phyloP scores from a whole-genome alignment of 1,140 invertebrate species.

The Phymastichus coffea region DNA sequence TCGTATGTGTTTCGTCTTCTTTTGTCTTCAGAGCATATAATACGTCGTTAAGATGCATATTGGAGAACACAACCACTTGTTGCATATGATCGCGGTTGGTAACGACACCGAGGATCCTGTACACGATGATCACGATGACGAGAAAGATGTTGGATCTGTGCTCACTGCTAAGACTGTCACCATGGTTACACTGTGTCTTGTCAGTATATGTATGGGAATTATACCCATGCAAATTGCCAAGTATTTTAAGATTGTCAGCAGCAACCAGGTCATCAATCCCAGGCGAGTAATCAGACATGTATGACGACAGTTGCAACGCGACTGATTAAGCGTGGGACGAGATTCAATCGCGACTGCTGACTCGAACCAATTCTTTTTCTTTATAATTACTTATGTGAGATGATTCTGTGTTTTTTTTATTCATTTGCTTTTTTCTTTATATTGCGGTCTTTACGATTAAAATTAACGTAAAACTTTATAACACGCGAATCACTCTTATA shows the following conservation, averaged over 20 bases:
- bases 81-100: background rate
- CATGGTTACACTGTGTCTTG: slow-evolving; percentile 68
- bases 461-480: too few species aligned
- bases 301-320: background rate
- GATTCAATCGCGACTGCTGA: too few species aligned
- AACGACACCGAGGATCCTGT: background rate
- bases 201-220: slow-evolving; percentile 69
- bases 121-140: slow-evolving; percentile 34
- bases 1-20: too few species aligned
- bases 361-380: too few species aligned
- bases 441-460: too few species aligned
- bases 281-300: slow-evolving; percentile 27
- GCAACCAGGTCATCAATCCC: slow-evolving; percentile 47
- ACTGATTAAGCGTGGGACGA: too few species aligned
- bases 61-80: background rate
- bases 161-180: slow-evolving; percentile 68
- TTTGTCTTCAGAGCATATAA: too few species aligned
- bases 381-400: too few species aligned
- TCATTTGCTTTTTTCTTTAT: too few species aligned
- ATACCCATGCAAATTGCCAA: slow-evolving; percentile 67
- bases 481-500: too few species aligned
- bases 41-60: slow-evolving; percentile 11
- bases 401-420: too few species aligned
- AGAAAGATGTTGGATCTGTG: slow-evolving; percentile 45
- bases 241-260: slow-evolving; percentile 63